A percentile compares a stretch with the other conserved stretches of the same genome.
phyloP scores from a whole-genome alignment of 2,113 vertebrate genomes.

The Tupaia chinensis region DNA sequence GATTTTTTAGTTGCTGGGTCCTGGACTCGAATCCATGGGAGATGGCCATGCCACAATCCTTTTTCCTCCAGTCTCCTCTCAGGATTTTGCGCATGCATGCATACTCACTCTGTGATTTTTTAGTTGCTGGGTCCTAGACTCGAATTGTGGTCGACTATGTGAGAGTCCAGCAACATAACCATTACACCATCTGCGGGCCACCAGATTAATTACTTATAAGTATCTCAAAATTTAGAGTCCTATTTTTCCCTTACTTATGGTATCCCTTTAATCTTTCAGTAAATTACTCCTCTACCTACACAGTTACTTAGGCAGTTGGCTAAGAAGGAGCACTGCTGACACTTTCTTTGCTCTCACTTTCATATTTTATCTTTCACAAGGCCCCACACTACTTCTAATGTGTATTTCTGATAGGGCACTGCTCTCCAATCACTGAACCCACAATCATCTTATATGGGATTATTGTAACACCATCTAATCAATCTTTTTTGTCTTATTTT shows the following conservation, averaged over 20 bases:
- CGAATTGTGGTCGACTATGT: too few relatives aligned
- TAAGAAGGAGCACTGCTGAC: background rate
- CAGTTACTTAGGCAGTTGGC: background rate
- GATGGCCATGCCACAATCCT: too few relatives aligned
- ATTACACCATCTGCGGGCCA: too few relatives aligned
- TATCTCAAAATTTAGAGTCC: background rate
- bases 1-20: too few relatives aligned
- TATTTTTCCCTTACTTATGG: background rate
- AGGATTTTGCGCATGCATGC: too few relatives aligned
- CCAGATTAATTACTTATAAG: background rate
- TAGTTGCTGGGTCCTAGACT: too few relatives aligned
- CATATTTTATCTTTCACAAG: background rate
- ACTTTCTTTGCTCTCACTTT: background rate
- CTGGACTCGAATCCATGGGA: too few relatives aligned
- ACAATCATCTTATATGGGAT: background rate
- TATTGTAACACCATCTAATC: background rate
- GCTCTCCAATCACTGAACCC: background rate
- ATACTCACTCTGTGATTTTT: too few relatives aligned
- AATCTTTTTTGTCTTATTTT: background rate
- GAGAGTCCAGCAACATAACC: too few relatives aligned
- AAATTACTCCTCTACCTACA: background rate
- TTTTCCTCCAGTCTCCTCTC: too few relatives aligned
- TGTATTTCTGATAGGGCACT: background rate
- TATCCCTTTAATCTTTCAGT: background rate
- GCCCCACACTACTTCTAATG: background rate